A percentile compares a stretch with the other conserved stretches of the same genome.
Conservation (phyloP, 2,888 invertebrate species). For the Lasioglossum morio region DNA sequence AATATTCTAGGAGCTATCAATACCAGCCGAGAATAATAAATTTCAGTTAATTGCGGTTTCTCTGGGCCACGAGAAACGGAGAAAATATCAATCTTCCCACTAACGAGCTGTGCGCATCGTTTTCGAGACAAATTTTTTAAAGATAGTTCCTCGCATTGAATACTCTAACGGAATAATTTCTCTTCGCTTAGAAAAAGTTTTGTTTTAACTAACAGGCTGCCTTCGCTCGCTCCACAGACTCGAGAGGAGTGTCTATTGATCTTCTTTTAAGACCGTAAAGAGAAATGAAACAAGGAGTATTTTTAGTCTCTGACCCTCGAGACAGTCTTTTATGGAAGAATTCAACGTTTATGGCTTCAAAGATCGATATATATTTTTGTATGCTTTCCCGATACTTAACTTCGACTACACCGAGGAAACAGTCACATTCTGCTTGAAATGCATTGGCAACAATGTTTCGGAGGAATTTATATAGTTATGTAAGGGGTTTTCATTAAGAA, state of each 20-base stretch:
- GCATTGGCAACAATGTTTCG: not conserved
- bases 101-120: constrained; percentile 1
- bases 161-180: not conserved
- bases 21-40: not conserved
- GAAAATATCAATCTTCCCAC: not conserved
- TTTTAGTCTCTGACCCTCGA: constrained; percentile 11
- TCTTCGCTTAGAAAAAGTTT: not conserved
- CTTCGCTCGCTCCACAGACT: not conserved
- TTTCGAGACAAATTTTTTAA: not conserved
- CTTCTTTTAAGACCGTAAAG: constrained; percentile 2
- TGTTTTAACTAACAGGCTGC: not conserved
- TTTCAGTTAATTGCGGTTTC: constrained; percentile 3
- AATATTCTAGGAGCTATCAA: not conserved
- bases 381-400: not conserved
- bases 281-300: constrained; percentile 12
- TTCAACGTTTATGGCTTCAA: constrained; percentile 2
- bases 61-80: not conserved
- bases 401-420: not conserved
- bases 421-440: not conserved
- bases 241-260: constrained; percentile 8
- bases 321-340: constrained; percentile 3
- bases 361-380: constrained; percentile 7
- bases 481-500: not conserved
- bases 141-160: not conserved
- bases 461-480: not conserved